Base-by-base conservation (phyloP, 2,113 vertebrate species). In the Carassius auratus region DNA sequence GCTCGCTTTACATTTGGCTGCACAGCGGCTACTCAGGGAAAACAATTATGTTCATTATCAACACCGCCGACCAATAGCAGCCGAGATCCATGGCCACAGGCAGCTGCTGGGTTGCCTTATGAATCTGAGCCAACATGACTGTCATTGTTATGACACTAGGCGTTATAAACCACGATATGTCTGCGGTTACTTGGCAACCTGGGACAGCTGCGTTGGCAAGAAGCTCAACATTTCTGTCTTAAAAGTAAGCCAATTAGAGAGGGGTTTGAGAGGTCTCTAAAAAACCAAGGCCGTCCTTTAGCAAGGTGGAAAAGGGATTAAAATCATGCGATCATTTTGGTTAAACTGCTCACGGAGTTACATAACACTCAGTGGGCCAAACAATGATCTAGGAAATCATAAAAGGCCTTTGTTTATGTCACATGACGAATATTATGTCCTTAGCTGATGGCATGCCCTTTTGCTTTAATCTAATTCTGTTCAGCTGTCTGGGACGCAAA, bases 271-370 rank as follows among this genome's bases (percentile, higher is more conserved):
- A 59, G 83, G 80, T 85, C 66, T 85, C 55, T 23, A 45, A 61
- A 80, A 90, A 87, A 93, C 89, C 84, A 85, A 86, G 61, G 59
- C 21, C 26, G 74, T 88, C 77, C 83, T 87, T 86, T 90, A 85
- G 89, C 83, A 87, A 90, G 88, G 86, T 93, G 87, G 90, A 91
- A 89, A 91, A 86, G 80, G 90, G 90, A 91, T 92, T 93, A 86
- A 87, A 90, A 89, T 92, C 91, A 92, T 89, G 88, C 87, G 86
- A 90, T 83, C 57, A 15, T 85, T 64, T 83, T 0, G 66, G 85
- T 84, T 89, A 88, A 90, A 89, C 87, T 55, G 8, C 57, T 81
- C 73, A 73, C 62, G 48, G 73, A 76, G 73, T 93, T 93, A 91
- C 88, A 76, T 91, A 93, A 94, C 23, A 62, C 82, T 78, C 17